Base-by-base conservation (phyloP, 1,140 invertebrate genomes). In the Drosophila arawakana region DNA sequence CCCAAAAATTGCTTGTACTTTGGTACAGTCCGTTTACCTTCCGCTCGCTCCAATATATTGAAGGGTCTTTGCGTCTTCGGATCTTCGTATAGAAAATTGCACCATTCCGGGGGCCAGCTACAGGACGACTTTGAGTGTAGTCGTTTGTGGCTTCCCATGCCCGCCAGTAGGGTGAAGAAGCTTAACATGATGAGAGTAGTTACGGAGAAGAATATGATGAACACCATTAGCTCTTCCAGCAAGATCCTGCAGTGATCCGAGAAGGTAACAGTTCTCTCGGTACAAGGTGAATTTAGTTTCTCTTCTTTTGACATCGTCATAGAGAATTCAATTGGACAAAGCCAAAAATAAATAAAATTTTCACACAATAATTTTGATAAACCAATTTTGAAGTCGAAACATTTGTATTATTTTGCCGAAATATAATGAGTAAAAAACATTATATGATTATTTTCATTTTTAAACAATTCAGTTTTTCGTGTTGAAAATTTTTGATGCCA, bases 181-280 rank as follows among this genome's bases (percentile, higher is more conserved):
- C 18, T 41, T 0, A 52, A 57, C 10, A 76, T 55, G 35, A 80
- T 54, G 3, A 84, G 54, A 8, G 71, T 25, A 10, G 69, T 74
- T 7, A 78, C n/a, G 10, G 70, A 60, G 2, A 84, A 66, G 37
- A 73, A 44, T 10, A 80, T 21, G 5, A 83, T n/a, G 43, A 84
- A 78, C 11, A 61, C 73, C 2, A 80, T 11, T 7, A 84, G 30
- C 44, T 84, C 77, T 49, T 78, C 68, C 7, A 83, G 46, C 18
- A 83, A 15, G 0, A 30, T 46, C 2, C 11, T 70, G 10, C 69
- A 10, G 11, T 55, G 70, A 9, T 13, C 34, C 6, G 44, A 18
- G 2, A 34, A 10, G n/a, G 44, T 15, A 6, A 11, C 34, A 0
- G 55, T 47, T 8, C 39, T 34, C 7, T 39, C 13, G 1, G 30